Percentiles rank a stretch among this genome's conserved stretches.
Conservation (phyloP, 2,113 vertebrate genomes). For the Uria lomvia region DNA sequence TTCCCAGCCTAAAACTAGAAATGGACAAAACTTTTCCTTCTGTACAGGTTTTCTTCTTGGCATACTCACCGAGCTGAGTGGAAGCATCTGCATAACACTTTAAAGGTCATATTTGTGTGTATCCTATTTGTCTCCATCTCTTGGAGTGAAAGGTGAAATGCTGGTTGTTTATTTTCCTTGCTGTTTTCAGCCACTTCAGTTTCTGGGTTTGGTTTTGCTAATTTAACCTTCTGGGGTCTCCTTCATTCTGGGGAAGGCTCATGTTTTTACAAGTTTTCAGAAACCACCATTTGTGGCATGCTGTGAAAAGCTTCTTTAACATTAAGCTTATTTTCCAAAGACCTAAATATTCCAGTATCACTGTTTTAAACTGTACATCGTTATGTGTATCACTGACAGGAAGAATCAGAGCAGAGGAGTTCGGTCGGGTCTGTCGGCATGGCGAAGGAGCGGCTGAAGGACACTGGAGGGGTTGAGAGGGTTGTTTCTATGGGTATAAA, state of each 20-base stretch:
- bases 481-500: neutral
- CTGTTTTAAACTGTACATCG: neutral
- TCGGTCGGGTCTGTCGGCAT: neutral
- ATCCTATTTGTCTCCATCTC: neutral
- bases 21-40: neutral
- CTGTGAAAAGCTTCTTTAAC: neutral
- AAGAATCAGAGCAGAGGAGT: neutral
- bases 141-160: neutral
- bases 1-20: neutral
- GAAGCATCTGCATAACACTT: neutral
- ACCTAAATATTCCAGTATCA: neutral
- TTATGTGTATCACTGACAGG: neutral
- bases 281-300: neutral
- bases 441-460: neutral
- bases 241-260: neutral
- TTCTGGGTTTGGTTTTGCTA: neutral
- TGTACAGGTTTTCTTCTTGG: neutral
- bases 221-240: neutral
- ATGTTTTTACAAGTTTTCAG: neutral
- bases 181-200: neutral
- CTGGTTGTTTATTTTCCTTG: neutral
- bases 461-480: neutral
- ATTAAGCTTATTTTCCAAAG: neutral
- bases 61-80: neutral
- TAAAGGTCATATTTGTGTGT: neutral